Base-by-base conservation (phyloP, 1,140 invertebrate genomes). In the Eueides isabella region DNA sequence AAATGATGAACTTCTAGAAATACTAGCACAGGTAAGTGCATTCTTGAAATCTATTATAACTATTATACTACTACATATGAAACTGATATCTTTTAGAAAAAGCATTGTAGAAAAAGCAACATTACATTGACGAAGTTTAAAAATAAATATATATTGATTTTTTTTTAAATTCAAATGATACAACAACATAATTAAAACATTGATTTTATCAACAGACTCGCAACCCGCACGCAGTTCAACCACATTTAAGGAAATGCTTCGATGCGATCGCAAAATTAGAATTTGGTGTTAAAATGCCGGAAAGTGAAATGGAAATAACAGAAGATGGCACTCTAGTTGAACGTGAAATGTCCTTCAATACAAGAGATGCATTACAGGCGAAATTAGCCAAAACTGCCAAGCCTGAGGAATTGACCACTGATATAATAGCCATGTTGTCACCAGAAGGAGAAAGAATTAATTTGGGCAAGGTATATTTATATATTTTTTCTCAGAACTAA, bases 1-100 rank as follows among this genome's bases (percentile, higher is more conserved):
- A 1, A 99, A 99, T 90, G 98, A 98, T 80, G 98, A 99, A 85
- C 92, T 99, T 19, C 93, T 99, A 33, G 98, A 99, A 93, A 98
- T 99, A 82, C 94, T 99, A 63, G 97, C 97, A 44, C 97, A 98
- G 94, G 95, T 96, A 85, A 80, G 12, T 28, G 5, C 16, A 38
- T 4, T 38, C 5, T 5, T 38, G 14, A 14, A 38, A 38, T 38
- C 12, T 67, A 19, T 61, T 35, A 72, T n/a, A 44, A 38, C 12
- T 38, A 16, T 4, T 38, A 38, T 38, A 16, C 14, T 38, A 38
- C 16, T 38, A 1, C 12, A 38, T 38, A 16, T 38, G 16, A 38
- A 16, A 38, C 4, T 0, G 5, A 38, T 5, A 38, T 16, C 12
- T 38, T 16, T 38, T 38, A 38, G n/a, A n/a, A n/a, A n/a, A n/a